phyloP scores from a whole-genome alignment of 2,888 invertebrate genomes.

The Eudasyphora cyanicolor region DNA sequence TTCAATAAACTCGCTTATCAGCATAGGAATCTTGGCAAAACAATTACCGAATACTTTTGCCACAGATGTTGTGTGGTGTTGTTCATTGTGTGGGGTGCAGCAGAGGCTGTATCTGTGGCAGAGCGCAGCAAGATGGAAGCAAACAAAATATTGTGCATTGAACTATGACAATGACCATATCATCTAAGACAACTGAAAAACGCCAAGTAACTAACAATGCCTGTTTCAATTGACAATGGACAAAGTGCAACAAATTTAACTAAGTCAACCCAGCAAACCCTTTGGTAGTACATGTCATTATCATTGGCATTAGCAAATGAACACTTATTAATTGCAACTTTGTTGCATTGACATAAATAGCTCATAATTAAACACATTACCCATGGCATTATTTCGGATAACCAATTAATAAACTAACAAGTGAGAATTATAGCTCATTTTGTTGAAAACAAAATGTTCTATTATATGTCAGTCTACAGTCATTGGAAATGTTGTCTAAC shows the following conservation, averaged over 20 bases:
- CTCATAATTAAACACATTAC: too few relatives aligned
- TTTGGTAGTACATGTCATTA: too few relatives aligned
- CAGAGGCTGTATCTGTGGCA: neutral
- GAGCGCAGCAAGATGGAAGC: constrained; percentile 23
- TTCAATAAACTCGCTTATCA: constrained; percentile 7
- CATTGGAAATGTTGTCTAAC: too few relatives aligned
- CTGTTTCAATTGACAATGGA: neutral
- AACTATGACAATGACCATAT: constrained; percentile 63
- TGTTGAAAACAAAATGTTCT: too few relatives aligned
- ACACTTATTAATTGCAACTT: too few relatives aligned
- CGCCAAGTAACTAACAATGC: neutral
- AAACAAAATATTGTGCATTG: constrained; percentile 31
- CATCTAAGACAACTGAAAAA: constrained; percentile 33
- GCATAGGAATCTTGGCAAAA: neutral
- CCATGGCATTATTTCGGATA: too few relatives aligned
- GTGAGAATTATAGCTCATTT: too few relatives aligned
- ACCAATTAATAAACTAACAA: too few relatives aligned
- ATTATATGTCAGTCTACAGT: too few relatives aligned
- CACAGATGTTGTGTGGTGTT: neutral
- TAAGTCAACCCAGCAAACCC: neutral
- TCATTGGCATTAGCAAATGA: too few relatives aligned
- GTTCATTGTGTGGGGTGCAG: neutral
- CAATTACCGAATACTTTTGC: constrained; percentile 1
- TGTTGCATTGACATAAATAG: too few relatives aligned
- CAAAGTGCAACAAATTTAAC: too few relatives aligned